A percentile compares a stretch with the other conserved stretches of the same genome.
Evolutionary conservation across 2,113 vertebrate genomes (phyloP).

Genomic region (Danio rerio): GRCz12tu NC_133185.1:35930001-35930500

Average conservation of each 20-base stretch:
- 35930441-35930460: no score
- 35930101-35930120: constrained; percentile 42
- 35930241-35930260: constrained; percentile 48
- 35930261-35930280: constrained; percentile 51
- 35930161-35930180: constrained; percentile 45
- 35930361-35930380: no score
- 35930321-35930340: constrained; percentile 38
- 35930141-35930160: constrained; percentile 52
- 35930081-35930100: constrained; percentile 16
- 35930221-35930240: constrained; percentile 57
- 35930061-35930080: neutral
- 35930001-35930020: constrained; percentile 13
- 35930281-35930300: constrained; percentile 47
- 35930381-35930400: no score
- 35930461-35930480: no score
- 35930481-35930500: no score
- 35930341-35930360: neutral
- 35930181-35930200: constrained; percentile 47
- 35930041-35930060: neutral
- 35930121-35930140: constrained; percentile 12
- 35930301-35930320: constrained; percentile 46
- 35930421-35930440: no score
- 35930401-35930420: no score
- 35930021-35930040: neutral
- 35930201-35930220: constrained; percentile 42